These are phyloP conservation scores for Bugula neritina DNA, from an alignment of 2,888 invertebrate genomes.

Conservation along the genomic window DNA sequence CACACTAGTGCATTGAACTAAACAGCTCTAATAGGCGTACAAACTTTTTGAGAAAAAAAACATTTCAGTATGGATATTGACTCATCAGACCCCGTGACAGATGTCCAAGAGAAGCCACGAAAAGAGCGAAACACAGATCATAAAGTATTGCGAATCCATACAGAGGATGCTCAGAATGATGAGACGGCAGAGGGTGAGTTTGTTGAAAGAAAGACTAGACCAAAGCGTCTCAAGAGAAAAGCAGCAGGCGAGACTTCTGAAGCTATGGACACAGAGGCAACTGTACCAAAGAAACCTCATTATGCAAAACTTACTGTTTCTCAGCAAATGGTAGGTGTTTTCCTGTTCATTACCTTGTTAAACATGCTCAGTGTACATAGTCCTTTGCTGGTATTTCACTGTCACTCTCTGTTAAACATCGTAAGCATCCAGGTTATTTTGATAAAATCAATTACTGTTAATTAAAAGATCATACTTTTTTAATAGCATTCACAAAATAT, in stretches of 20 bases:
- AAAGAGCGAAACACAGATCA: neutral
- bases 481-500: no score
- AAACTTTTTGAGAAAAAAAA: no score
- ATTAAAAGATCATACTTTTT: no score
- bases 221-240: neutral
- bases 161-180: neutral
- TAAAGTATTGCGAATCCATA: conserved; percentile 7
- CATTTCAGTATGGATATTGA: conserved; percentile 5
- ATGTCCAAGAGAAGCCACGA: neutral
- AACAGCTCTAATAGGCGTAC: no score
- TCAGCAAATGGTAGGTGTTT: neutral
- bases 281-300: conserved; percentile 17
- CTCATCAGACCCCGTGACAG: neutral
- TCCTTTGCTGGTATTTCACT: no score
- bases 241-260: neutral
- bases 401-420: no score
- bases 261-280: neutral
- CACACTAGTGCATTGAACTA: no score
- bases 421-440: no score
- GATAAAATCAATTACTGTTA: no score
- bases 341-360: no score
- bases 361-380: no score
- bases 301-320: neutral
- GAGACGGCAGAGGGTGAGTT: neutral
- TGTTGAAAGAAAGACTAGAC: conserved; percentile 5